Evolutionary conservation across 2,888 invertebrate genomes (phyloP), one percentile per base, ranked within the genome.

Genomic region (Agrotis exclamationis): DNA sequence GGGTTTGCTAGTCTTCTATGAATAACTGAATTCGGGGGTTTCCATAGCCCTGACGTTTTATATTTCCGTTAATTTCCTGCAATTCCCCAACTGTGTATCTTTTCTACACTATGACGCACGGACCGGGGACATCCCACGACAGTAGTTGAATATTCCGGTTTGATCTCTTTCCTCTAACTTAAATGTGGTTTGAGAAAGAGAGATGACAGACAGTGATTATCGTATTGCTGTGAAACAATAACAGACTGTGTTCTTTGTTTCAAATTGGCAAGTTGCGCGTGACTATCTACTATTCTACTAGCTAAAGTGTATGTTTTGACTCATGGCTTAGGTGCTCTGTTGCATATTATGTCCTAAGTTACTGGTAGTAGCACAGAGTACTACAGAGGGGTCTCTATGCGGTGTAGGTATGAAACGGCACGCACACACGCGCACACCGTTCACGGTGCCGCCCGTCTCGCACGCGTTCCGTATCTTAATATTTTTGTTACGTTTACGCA

Each of bases 41-140:
- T 76, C 54, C 54, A 59, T 3, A 11, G 13, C 5, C 1, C 11
- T 45, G 53, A 72, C 33, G 54, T n/a, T 13, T n/a, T n/a, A 24
- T 45, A 18, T 18, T 14, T 57, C 48, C 5, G 28, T 63, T 24
- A 48, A 24, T 63, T 58, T 59, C 62, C 33, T 9, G 50, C 6
- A 3, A 47, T 50, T 53, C 7, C 3, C 5, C 20, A 48, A 20
- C 5, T 44, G 9, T 48, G 39, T 57, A 50, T n/a, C 33, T 45
- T 58, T 28, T 14, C 18, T 0, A 13, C 16, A 22, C 16, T 24
- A 48, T 74, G 53, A 74, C 20, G 44, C 48, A 50, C 20, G 13
- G 16, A 45, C 22, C n/a, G 24, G 58, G 39, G 53, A 22, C 39
- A 33, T 50, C 54, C 79, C 79, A 9, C 53, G 45, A 50, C 33